Percentiles rank a stretch among this genome's conserved stretches.
phyloP scores from a whole-genome alignment of 1,140 invertebrate genomes.

The Polyergus mexicanus region DNA sequence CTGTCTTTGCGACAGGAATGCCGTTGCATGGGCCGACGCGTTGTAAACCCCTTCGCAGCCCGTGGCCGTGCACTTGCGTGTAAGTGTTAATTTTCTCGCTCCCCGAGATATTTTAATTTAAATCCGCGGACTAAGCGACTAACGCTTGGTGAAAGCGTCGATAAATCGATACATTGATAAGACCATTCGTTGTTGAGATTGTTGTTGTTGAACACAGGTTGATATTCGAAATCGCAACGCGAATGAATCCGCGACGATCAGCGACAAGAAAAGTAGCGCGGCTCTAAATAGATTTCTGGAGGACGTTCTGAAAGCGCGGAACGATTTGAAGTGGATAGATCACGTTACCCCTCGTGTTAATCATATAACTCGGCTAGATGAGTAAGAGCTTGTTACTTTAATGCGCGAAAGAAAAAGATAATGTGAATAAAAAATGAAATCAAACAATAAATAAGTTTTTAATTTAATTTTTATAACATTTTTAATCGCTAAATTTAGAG shows the following conservation, averaged over 20 bases:
- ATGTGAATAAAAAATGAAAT: conserved; percentile 14
- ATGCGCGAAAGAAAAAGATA: not conserved
- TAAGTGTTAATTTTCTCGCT: conserved; percentile 35
- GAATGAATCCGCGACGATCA: not conserved
- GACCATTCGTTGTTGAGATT: not conserved
- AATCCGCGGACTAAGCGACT: not conserved
- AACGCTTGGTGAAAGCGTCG: not conserved
- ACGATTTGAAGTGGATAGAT: conserved; percentile 79
- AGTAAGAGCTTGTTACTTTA: conserved; percentile 56
- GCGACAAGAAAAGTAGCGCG: conserved; percentile 28
- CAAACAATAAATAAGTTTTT: not conserved
- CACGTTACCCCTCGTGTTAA: conserved; percentile 53
- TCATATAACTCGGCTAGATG: not conserved
- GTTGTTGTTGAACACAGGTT: not conserved
- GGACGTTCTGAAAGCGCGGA: conserved; percentile 72
- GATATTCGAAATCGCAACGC: not conserved
- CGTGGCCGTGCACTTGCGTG: not conserved
- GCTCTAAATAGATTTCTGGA: conserved; percentile 74
- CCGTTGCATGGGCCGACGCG: not conserved
- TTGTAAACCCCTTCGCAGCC: not conserved
- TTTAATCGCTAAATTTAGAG: not conserved
- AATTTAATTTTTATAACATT: conserved; percentile 11
- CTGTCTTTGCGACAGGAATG: conserved; percentile 14
- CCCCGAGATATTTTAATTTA: not conserved
- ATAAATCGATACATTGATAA: not conserved